These are phyloP conservation scores for Anagrus nilaparvatae DNA, from an alignment of 1,140 invertebrate genomes.

Conservation along the genomic window DNA sequence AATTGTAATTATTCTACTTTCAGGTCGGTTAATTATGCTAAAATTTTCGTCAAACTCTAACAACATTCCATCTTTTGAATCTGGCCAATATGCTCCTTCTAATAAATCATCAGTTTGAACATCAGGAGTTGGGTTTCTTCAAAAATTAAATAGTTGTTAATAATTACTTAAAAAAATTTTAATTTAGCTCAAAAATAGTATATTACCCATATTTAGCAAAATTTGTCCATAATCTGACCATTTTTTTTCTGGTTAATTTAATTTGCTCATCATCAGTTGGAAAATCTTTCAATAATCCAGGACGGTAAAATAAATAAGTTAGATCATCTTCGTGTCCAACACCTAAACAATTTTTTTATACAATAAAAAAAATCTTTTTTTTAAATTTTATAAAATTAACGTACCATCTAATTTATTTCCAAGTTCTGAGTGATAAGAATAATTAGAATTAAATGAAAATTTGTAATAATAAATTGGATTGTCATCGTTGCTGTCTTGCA, in stretches of 20 bases:
- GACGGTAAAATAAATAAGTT: conserved; percentile 5
- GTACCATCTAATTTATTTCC: conserved; percentile 1
- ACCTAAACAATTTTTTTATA: no score
- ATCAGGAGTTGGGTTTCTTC: conserved; percentile 6
- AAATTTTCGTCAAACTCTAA: no score
- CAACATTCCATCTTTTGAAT: no score
- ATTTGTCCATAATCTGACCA: conserved; percentile 2
- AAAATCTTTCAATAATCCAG: not conserved
- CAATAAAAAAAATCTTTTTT: not conserved
- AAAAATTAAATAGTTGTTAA: not conserved
- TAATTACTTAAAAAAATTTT: not conserved
- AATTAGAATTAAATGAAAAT: conserved; percentile 3
- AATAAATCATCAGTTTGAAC: not conserved
- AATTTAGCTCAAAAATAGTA: not conserved
- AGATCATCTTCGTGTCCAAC: conserved; percentile 7
- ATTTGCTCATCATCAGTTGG: not conserved
- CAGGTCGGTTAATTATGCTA: no score
- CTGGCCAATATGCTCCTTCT: conserved; percentile 1
- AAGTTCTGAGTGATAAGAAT: conserved; percentile 3
- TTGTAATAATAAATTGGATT: conserved; percentile 13
- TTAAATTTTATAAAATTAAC: conserved; percentile 1
- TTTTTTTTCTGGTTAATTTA: not conserved
- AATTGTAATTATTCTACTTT: no score
- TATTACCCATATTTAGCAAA: conserved; percentile 8
- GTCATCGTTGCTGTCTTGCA: not conserved